A percentile compares a stretch with the other conserved stretches of the same genome.
Evolutionary conservation across 1,140 invertebrate genomes (phyloP).

Genomic region (Thrips palmi): DNA sequence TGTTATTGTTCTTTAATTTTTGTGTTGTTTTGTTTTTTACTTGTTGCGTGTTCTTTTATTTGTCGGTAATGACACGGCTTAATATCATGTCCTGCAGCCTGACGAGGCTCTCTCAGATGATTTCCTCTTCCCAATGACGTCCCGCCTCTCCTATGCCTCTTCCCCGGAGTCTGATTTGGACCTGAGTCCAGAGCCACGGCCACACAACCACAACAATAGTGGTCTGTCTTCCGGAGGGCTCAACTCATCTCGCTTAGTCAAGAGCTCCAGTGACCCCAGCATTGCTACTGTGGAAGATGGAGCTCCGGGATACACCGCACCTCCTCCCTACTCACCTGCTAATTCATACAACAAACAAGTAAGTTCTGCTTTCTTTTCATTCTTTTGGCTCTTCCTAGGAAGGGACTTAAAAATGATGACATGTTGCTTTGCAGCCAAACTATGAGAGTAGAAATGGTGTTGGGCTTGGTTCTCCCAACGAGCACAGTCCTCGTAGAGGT

Average conservation of each 20-base stretch:
- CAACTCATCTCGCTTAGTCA: slow-evolving; percentile 60
- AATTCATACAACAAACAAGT: slow-evolving; percentile 22
- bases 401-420: no score
- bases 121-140: slow-evolving; percentile 96
- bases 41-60: slow-evolving; percentile 12
- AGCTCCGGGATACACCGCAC: slow-evolving; percentile 34
- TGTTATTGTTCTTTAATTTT: slow-evolving; percentile 7
- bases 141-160: slow-evolving; percentile 85
- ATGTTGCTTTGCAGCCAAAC: slow-evolving; percentile 14
- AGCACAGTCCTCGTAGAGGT: slow-evolving; percentile 15
- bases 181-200: slow-evolving; percentile 50
- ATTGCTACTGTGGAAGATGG: slow-evolving; percentile 48
- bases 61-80: slow-evolving; percentile 20
- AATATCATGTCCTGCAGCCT: slow-evolving; percentile 32
- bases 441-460: no score
- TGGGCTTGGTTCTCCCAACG: no score
- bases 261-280: slow-evolving; percentile 68
- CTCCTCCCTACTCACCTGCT: slow-evolving; percentile 50
- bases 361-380: slow-evolving; percentile 4
- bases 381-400: not conserved
- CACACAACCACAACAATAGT: slow-evolving; percentile 25
- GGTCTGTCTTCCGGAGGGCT: slow-evolving; percentile 34
- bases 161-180: slow-evolving; percentile 90
- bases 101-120: slow-evolving; percentile 79
- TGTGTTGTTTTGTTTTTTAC: slow-evolving; percentile 6